phyloP scores from a whole-genome alignment of 2,113 vertebrate genomes.

The Trinectes maculatus region DNA sequence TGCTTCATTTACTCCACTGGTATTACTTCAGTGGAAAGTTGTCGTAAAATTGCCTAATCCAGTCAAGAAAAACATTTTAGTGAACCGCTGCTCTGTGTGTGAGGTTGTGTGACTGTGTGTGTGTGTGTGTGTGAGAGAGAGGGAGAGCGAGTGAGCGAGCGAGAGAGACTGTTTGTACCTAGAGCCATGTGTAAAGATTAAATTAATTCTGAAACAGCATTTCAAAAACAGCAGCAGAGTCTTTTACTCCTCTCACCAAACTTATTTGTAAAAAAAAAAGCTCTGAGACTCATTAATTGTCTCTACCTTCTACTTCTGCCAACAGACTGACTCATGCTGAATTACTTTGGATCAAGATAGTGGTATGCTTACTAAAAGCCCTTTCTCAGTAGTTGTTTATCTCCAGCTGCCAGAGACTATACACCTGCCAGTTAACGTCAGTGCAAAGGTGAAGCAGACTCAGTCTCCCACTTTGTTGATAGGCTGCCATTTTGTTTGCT shows the following conservation, averaged over 20 bases:
- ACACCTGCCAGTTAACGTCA: slow-evolving; percentile 45
- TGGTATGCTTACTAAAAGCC: slow-evolving; percentile 38
- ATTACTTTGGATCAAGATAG: slow-evolving; percentile 34
- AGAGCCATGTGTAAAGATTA: slow-evolving; percentile 10
- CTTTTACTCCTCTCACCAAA: slow-evolving; percentile 24
- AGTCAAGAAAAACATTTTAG: slow-evolving; percentile 42
- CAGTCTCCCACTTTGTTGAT: slow-evolving; percentile 30
- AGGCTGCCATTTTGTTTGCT: not conserved
- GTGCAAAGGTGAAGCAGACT: slow-evolving; percentile 31
- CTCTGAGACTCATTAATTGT: slow-evolving; percentile 41
- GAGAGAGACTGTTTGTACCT: no score
- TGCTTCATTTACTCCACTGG: slow-evolving; percentile 12
- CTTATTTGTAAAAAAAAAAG: slow-evolving; percentile 17
- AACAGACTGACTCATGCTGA: slow-evolving; percentile 5
- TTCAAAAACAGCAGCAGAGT: slow-evolving; percentile 44
- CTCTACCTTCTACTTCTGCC: slow-evolving; percentile 6
- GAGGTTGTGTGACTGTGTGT: slow-evolving; percentile 1
- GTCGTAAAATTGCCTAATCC: slow-evolving; percentile 6
- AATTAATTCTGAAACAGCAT: slow-evolving; percentile 48
- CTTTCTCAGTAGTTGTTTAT: slow-evolving; percentile 57
- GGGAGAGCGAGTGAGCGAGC: no score
- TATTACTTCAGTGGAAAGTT: slow-evolving; percentile 34
- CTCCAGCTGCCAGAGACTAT: slow-evolving; percentile 15
- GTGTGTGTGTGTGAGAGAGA: slow-evolving; percentile 2
- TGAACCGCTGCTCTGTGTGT: not conserved